Conservation (phyloP, 2,797 vertebrate species). For the Xenops minutus region DNA sequence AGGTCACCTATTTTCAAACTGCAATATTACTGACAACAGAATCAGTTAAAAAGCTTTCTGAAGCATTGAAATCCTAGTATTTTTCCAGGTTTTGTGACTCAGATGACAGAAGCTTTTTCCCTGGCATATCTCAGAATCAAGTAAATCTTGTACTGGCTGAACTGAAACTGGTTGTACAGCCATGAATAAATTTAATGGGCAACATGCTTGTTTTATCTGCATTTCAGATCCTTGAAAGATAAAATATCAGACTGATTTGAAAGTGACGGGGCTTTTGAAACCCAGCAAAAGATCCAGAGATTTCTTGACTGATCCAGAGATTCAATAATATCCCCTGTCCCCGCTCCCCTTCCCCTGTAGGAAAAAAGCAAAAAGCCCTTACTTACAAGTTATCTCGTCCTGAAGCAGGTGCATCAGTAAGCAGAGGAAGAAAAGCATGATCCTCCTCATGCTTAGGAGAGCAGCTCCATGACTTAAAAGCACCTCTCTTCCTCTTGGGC, state of each 20-base stretch:
- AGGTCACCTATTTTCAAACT: neutral
- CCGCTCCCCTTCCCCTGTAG: accelerated
- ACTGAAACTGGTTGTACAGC: neutral
- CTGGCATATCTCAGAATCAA: neutral
- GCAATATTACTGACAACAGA: neutral
- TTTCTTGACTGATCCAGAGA: neutral
- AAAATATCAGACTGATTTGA: neutral
- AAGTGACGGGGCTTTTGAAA: neutral
- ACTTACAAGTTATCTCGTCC: constrained; percentile 57
- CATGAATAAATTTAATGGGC: neutral
- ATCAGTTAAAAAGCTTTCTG: neutral
- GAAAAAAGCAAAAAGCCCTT: neutral
- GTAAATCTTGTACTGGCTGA: neutral
- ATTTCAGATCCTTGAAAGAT: neutral
- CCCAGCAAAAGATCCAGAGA: neutral
- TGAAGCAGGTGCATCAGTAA: constrained; percentile 53
- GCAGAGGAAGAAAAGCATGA: constrained; percentile 7
- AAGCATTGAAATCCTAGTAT: neutral
- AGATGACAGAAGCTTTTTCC: neutral
- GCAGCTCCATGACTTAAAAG: constrained; percentile 46
- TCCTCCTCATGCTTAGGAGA: constrained; percentile 36
- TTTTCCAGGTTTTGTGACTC: neutral
- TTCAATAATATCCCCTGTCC: neutral
- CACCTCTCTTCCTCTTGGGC: constrained; percentile 35
- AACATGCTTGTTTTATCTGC: neutral